A percentile compares a stretch with the other conserved stretches of the same genome.
Evolutionary conservation across 35 echinoderm and acorn worm genomes (phyloP).

Genomic region (Patiria miniata): DNA sequence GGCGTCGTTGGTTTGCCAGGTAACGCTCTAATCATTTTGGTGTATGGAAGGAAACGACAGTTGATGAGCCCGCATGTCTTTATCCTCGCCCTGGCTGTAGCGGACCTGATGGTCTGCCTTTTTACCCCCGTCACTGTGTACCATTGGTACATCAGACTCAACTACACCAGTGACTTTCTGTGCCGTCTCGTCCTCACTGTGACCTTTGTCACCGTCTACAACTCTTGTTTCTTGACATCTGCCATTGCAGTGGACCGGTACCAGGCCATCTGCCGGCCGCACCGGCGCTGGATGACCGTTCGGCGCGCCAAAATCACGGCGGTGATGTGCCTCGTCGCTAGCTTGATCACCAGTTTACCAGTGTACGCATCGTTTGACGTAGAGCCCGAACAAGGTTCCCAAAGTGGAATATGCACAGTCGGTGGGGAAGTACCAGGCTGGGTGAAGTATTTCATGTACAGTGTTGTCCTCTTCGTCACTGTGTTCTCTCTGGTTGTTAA

Average conservation of each 20-base stretch:
- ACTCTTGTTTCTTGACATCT: slow-evolving; percentile 29
- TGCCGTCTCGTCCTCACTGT: slow-evolving; percentile 32
- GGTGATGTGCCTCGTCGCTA: not conserved
- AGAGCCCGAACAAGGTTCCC: too few species aligned
- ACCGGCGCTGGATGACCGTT: slow-evolving; percentile 14
- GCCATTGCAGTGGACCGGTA: slow-evolving; percentile 54
- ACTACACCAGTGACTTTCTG: slow-evolving; percentile 16
- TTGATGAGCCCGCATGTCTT: slow-evolving; percentile 58
- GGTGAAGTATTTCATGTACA: too few species aligned
- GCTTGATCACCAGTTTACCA: not conserved
- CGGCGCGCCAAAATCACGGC: slow-evolving; percentile 26
- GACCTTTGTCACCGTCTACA: not conserved
- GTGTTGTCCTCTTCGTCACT: too few species aligned
- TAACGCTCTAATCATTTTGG: slow-evolving; percentile 30
- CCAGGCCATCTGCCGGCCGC: slow-evolving; percentile 51
- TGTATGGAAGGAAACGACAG: slow-evolving; percentile 27
- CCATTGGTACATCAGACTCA: not conserved
- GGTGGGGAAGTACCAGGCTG: too few species aligned
- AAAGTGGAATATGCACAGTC: too few species aligned
- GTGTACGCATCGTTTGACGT: not conserved
- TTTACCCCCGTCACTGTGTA: slow-evolving; percentile 21
- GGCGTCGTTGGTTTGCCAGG: slow-evolving; percentile 35
- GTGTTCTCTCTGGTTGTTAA: too few species aligned
- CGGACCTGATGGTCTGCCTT: slow-evolving; percentile 44
- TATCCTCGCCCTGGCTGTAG: slow-evolving; percentile 47